phyloP scores from a whole-genome alignment of 2,888 invertebrate species.

The Drosophila flavopinicola region DNA sequence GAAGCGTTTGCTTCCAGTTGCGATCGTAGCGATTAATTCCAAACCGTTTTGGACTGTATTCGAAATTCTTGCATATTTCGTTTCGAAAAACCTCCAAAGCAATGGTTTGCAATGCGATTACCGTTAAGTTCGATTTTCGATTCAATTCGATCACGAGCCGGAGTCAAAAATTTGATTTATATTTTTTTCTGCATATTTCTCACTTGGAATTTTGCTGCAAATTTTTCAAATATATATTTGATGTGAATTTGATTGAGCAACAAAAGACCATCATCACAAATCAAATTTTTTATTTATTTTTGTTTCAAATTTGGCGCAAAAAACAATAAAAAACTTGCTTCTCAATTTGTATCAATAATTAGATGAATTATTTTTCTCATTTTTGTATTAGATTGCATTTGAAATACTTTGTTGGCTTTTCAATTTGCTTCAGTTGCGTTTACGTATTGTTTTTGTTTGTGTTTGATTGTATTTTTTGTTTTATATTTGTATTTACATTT shows the following conservation, averaged over 20 bases:
- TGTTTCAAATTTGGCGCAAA: conserved; percentile 44
- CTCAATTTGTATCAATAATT: conserved; percentile 33
- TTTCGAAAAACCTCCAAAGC: conserved; percentile 58
- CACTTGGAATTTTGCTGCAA: conserved; percentile 39
- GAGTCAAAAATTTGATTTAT: conserved; percentile 41
- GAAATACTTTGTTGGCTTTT: conserved; percentile 55
- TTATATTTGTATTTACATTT: conserved; percentile 58
- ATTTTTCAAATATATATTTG: conserved; percentile 9
- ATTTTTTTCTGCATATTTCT: conserved; percentile 23
- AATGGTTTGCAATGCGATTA: conserved; percentile 20
- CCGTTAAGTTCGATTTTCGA: conserved; percentile 31
- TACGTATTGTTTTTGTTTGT: conserved; percentile 65
- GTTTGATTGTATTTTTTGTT: conserved; percentile 63
- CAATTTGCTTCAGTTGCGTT: conserved; percentile 40
- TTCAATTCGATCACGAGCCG: conserved; percentile 44
- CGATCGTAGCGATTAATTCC: conserved; percentile 45
- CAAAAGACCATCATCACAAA: conserved; percentile 62
- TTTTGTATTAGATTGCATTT: conserved; percentile 51
- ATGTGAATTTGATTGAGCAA: conserved; percentile 58
- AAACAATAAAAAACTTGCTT: conserved; percentile 55
- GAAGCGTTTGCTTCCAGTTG: conserved; percentile 40
- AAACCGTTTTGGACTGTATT: conserved; percentile 69
- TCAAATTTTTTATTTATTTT: conserved; percentile 31
- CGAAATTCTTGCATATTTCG: conserved; percentile 54
- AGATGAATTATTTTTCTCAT: conserved; percentile 15